These are phyloP conservation scores for Macquaria australasica DNA, from an alignment of 2,113 vertebrate genomes.

Conservation along the genomic window DNA sequence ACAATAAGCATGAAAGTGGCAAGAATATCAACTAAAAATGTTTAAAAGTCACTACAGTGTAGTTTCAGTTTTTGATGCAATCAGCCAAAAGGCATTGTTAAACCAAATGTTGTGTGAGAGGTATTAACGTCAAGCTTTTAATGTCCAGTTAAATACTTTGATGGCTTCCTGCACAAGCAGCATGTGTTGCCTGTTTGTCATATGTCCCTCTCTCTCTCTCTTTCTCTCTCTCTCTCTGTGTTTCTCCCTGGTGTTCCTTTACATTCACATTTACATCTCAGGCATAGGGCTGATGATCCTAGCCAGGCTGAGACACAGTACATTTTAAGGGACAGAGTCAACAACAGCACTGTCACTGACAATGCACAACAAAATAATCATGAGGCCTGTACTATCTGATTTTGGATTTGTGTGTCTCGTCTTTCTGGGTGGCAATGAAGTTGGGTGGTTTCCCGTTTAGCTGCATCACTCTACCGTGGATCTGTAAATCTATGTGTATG, in stretches of 20 bases:
- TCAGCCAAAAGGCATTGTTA: neutral
- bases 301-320: too few species aligned
- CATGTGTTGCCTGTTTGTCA: neutral
- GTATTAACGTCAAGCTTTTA: neutral
- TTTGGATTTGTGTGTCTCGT: too few species aligned
- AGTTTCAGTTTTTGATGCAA: neutral
- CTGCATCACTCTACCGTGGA: neutral
- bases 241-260: neutral
- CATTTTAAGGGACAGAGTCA: neutral
- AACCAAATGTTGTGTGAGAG: neutral
- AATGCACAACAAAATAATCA: too few species aligned
- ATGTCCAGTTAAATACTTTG: neutral
- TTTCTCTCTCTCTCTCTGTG: neutral
- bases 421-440: neutral
- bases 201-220: too few species aligned
- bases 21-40: neutral
- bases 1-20: neutral
- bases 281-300: neutral
- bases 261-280: neutral
- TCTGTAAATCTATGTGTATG: neutral
- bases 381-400: too few species aligned
- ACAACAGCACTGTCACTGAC: too few species aligned
- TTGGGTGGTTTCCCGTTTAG: neutral
- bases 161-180: neutral
- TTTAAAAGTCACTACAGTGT: neutral